These are phyloP conservation scores for Lasioglossum baleicum DNA, from an alignment of 1,140 invertebrate genomes.

Conservation along the genomic window DNA sequence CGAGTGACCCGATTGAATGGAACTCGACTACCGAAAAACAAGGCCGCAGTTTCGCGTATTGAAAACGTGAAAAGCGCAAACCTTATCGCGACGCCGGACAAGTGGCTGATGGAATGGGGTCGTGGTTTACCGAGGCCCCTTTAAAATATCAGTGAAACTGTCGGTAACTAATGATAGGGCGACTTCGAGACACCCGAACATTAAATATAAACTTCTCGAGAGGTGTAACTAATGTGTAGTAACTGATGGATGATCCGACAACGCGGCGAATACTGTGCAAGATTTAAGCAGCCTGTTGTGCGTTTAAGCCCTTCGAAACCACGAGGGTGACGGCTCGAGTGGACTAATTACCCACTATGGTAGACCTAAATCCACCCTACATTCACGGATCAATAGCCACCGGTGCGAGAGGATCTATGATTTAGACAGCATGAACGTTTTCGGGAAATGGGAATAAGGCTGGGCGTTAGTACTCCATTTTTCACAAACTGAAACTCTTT, in stretches of 20 bases:
- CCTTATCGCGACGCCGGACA: neutral
- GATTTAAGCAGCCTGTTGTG: constrained; percentile 40
- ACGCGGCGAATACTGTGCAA: constrained; percentile 40
- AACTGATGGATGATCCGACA: constrained; percentile 56
- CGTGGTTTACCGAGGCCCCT: too few relatives aligned
- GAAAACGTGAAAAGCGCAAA: neutral
- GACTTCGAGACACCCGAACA: neutral
- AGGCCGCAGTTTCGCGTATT: neutral
- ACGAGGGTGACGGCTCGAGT: constrained; percentile 44
- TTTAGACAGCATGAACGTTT: neutral
- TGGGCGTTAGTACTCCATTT: too few relatives aligned
- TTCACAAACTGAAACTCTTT: too few relatives aligned
- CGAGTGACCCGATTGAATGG: too few relatives aligned
- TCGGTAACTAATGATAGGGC: too few relatives aligned
- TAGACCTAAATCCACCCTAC: constrained; percentile 45
- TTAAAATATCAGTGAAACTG: too few relatives aligned
- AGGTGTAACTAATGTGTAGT: constrained; percentile 44
- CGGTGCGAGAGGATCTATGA: constrained; percentile 22
- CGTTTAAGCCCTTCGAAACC: constrained; percentile 47
- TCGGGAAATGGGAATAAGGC: neutral
- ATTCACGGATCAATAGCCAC: constrained; percentile 44
- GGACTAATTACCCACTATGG: constrained; percentile 56
- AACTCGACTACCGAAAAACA: neutral
- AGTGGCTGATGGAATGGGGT: neutral
- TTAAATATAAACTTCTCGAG: neutral